Conservation (phyloP, 2,888 invertebrate genomes). For the Aleiodes testaceus region DNA sequence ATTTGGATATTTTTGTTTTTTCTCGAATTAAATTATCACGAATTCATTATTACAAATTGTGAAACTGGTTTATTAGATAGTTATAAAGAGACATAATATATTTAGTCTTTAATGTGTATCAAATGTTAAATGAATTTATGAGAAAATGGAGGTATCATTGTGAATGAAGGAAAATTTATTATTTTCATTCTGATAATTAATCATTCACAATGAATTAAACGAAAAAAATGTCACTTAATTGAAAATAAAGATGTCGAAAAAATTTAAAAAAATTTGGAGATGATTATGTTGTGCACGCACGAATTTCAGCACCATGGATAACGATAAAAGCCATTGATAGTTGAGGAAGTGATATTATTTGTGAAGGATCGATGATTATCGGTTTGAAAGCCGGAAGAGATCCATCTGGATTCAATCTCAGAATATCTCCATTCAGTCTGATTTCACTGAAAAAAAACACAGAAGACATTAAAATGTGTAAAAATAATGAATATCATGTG, state of each 20-base stretch:
- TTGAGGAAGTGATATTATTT: constrained; percentile 76
- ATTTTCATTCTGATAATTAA: constrained; percentile 5
- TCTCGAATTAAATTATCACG: constrained; percentile 25
- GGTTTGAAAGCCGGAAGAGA: constrained; percentile 76
- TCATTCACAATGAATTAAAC: not conserved
- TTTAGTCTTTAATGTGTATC: constrained; percentile 22
- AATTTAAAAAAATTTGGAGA: not conserved
- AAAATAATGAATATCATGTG: no score
- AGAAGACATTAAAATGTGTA: constrained; percentile 40
- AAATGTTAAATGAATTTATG: not conserved
- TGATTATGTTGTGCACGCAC: constrained; percentile 58
- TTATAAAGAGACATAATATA: not conserved
- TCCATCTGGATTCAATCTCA: constrained; percentile 74
- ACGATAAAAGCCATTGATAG: constrained; percentile 81
- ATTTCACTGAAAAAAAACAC: constrained; percentile 74
- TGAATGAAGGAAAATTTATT: not conserved
- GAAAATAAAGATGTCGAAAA: constrained; percentile 11
- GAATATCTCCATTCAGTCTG: constrained; percentile 76
- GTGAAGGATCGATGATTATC: constrained; percentile 71
- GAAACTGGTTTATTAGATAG: constrained; percentile 11
- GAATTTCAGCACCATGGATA: constrained; percentile 73
- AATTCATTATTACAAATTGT: not conserved
- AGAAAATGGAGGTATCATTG: not conserved
- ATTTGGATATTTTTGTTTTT: constrained; percentile 1
- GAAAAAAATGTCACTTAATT: constrained; percentile 7